These are phyloP conservation scores for Pristionchus entomophagus DNA, from an alignment of 2,888 invertebrate species.

Conservation along the genomic window DNA sequence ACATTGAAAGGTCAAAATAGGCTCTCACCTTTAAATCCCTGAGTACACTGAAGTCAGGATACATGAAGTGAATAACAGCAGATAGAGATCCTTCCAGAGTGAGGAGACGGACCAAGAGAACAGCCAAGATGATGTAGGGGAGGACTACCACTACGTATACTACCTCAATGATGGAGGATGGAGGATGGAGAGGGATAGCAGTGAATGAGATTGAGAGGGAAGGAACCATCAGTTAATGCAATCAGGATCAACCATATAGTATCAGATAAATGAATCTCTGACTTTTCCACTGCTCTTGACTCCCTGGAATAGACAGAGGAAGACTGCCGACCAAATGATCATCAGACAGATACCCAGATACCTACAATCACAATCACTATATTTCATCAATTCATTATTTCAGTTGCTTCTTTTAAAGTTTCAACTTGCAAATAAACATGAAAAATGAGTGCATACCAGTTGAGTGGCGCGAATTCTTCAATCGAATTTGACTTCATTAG, in stretches of 20 bases:
- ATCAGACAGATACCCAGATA: slow-evolving; percentile 85
- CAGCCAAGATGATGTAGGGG: slow-evolving; percentile 78
- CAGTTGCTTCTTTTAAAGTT: neutral
- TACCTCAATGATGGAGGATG: slow-evolving; percentile 71
- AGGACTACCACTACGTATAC: slow-evolving; percentile 79
- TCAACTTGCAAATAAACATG: neutral
- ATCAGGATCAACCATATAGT: neutral
- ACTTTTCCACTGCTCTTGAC: slow-evolving; percentile 87
- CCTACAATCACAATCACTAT: slow-evolving; percentile 9
- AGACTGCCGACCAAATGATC: slow-evolving; percentile 86
- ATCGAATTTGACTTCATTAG: slow-evolving; percentile 71
- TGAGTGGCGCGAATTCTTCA: slow-evolving; percentile 74
- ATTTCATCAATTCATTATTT: too few species aligned
- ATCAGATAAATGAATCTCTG: neutral
- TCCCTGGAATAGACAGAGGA: slow-evolving; percentile 86
- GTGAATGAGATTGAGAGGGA: neutral
- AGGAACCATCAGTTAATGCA: neutral
- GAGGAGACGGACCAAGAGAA: slow-evolving; percentile 86
- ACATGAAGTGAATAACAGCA: slow-evolving; percentile 87
- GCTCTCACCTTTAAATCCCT: slow-evolving; percentile 82
- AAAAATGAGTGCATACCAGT: slow-evolving; percentile 76
- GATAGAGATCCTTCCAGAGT: slow-evolving; percentile 86
- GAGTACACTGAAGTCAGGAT: slow-evolving; percentile 79
- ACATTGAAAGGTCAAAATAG: neutral
- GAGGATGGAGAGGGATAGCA: neutral